A percentile compares a stretch with the other conserved stretches of the same genome.
These are phyloP conservation scores for Acanthochromis polyacanthus DNA, from an alignment of 2,113 vertebrate species.

Conservation along the genomic window DNA sequence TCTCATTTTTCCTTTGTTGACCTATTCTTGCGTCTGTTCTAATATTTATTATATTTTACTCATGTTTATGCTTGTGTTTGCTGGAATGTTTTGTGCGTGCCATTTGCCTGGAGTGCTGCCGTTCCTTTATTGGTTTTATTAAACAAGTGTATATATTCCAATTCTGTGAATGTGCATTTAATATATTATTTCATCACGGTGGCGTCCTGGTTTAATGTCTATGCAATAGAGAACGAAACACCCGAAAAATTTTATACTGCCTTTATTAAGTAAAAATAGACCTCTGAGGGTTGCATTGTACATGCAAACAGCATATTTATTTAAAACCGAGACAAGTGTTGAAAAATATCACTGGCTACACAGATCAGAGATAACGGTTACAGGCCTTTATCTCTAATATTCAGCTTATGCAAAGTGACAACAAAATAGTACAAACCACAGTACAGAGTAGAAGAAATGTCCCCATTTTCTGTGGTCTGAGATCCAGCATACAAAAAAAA, in stretches of 20 bases:
- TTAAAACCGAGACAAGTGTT: constrained; percentile 56
- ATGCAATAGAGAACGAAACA: background rate
- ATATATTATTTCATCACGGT: constrained; percentile 45
- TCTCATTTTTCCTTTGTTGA: constrained; percentile 18
- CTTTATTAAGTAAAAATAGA: constrained; percentile 84
- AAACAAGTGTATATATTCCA: constrained; percentile 38
- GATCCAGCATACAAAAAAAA: constrained; percentile 39
- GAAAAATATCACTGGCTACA: constrained; percentile 55
- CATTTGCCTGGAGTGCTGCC: constrained; percentile 60
- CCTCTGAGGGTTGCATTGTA: constrained; percentile 76
- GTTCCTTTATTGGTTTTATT: constrained; percentile 42
- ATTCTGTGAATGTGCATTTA: constrained; percentile 59
- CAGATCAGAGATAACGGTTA: constrained; percentile 47
- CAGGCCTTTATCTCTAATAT: constrained; percentile 52
- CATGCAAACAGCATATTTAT: constrained; percentile 72
- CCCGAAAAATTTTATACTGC: constrained; percentile 60
- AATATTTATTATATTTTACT: constrained; percentile 73
- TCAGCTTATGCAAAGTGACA: constrained; percentile 72
- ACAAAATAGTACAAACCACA: constrained; percentile 52
- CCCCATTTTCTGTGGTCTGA: constrained; percentile 38
- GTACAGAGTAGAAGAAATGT: constrained; percentile 38
- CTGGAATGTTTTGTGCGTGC: constrained; percentile 28
- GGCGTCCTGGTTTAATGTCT: background rate
- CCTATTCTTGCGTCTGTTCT: constrained; percentile 30
- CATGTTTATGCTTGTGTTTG: constrained; percentile 41